Evolutionary conservation across 2,888 invertebrate genomes (phyloP).

Genomic region (Acanthococcus lagerstroemiae): DNA sequence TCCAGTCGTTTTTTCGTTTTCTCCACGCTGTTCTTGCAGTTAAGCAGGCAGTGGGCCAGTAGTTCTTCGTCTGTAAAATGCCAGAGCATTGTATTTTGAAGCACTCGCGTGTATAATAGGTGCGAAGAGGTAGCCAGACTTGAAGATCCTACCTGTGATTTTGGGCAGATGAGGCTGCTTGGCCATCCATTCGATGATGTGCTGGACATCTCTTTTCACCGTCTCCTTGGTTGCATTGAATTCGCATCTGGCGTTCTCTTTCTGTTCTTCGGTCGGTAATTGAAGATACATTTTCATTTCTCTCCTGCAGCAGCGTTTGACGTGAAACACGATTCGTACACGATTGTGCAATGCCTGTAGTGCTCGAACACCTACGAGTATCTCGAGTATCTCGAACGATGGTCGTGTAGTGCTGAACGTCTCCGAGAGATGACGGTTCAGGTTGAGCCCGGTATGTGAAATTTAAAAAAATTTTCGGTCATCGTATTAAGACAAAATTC

Average conservation of each 20-base stretch:
- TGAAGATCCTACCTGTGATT: background rate
- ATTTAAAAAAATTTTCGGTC: too few relatives aligned
- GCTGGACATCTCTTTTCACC: background rate
- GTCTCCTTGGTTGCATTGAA: background rate
- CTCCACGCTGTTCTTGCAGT: slow-evolving; percentile 12
- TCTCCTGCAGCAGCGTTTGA: too few relatives aligned
- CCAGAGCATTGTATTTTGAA: background rate
- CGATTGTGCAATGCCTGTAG: too few relatives aligned
- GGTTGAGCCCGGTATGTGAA: too few relatives aligned
- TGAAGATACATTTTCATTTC: background rate
- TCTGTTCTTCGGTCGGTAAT: background rate
- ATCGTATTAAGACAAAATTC: too few relatives aligned
- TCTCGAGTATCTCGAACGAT: too few relatives aligned
- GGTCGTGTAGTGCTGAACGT: too few relatives aligned
- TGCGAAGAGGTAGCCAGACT: too few relatives aligned
- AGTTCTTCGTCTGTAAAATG: slow-evolving; percentile 8
- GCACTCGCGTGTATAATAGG: too few relatives aligned
- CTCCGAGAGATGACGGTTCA: too few relatives aligned
- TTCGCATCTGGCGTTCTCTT: background rate
- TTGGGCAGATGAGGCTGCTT: background rate
- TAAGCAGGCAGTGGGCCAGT: background rate
- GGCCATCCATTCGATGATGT: background rate
- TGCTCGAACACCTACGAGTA: too few relatives aligned
- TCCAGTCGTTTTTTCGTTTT: slow-evolving; percentile 9
- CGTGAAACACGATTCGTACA: too few relatives aligned